A percentile compares a stretch with the other conserved stretches of the same genome.
Evolutionary conservation across 2,888 invertebrate genomes (phyloP).

Genomic region (Dusona sp.): DNA sequence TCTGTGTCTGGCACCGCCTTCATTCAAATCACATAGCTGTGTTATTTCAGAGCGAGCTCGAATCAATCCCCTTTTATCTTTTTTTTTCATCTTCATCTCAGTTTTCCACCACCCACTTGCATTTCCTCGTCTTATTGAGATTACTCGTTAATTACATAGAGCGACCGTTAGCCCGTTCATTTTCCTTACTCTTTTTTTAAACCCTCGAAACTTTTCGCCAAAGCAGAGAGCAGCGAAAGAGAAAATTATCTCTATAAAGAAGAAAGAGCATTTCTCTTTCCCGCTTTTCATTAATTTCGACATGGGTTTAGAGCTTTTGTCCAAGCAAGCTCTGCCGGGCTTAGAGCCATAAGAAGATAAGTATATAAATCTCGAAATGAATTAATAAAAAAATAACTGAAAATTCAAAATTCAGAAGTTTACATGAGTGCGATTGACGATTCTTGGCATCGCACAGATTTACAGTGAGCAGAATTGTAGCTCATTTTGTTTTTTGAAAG

Average conservation of each 20-base stretch:
- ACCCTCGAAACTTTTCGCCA: slow-evolving; percentile 65
- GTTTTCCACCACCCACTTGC: slow-evolving; percentile 4
- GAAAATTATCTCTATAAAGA: neutral
- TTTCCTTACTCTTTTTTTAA: slow-evolving; percentile 57
- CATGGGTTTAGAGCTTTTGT: slow-evolving; percentile 34
- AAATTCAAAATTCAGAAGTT: neutral
- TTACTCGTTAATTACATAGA: slow-evolving; percentile 80
- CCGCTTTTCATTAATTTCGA: slow-evolving; percentile 48
- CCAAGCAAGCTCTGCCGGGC: slow-evolving; percentile 11
- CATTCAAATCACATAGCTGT: slow-evolving; percentile 35
- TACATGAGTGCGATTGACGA: too few species aligned
- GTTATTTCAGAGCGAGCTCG: slow-evolving; percentile 39
- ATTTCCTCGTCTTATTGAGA: slow-evolving; percentile 77
- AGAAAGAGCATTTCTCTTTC: slow-evolving; percentile 3
- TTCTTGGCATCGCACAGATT: neutral
- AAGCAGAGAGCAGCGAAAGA: slow-evolving; percentile 38
- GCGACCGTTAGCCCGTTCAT: slow-evolving; percentile 62
- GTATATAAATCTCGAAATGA: slow-evolving; percentile 20
- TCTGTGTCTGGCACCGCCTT: slow-evolving; percentile 38
- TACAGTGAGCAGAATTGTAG: too few species aligned
- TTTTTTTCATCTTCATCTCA: slow-evolving; percentile 36
- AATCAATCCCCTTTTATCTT: slow-evolving; percentile 53
- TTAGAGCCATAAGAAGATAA: slow-evolving; percentile 23
- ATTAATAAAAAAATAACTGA: neutral
- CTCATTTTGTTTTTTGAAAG: too few species aligned